Base-by-base conservation (phyloP, 1,140 invertebrate species). In the Sitophilus oryzae region DNA sequence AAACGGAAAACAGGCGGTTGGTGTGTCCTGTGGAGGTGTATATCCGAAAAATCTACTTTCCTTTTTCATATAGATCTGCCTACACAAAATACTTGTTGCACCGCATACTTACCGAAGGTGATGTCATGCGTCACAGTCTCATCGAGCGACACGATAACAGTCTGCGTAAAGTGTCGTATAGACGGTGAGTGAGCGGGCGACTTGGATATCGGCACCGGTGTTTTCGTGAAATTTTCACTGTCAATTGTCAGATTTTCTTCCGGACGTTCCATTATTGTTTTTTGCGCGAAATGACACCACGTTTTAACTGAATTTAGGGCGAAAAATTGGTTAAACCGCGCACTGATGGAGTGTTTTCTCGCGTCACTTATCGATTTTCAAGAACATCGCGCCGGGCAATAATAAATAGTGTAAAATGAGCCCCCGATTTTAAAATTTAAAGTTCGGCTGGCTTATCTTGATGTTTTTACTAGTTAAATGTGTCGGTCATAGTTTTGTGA, bases 41-140 rank as follows among this genome's bases (percentile, higher is more conserved):
- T n/a, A n/a, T n/a, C n/a, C n/a, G n/a, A n/a, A n/a, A n/a, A n/a
- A n/a, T n/a, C n/a, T n/a, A n/a, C n/a, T n/a, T n/a, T n/a, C n/a
- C n/a, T n/a, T n/a, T n/a, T n/a, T n/a, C n/a, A n/a, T n/a, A n/a
- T n/a, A n/a, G n/a, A n/a, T n/a, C n/a, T n/a, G n/a, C 25, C 25
- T 30, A 11, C 25, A 30, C 34, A 56, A 30, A 43, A 30, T 48
- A 56, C 53, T 56, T 56, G 53, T 56, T 56, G 45, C 52, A 46
- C 30, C 10, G 10, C 19, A 36, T 18, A 60, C 77, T 69, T 71
- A 80, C 78, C 78, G 59, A 77, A 79, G 59, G 77, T 80, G 51
- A 80, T 73, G 52, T 77, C 73, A 63, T 79, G 78, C 21, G 76
- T 80, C 63, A 80, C 74, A 63, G 76, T 79, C 60, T 77, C 75